These are phyloP conservation scores for Spialia ferax DNA, from an alignment of 2,888 invertebrate genomes.

Conservation along the genomic window DNA sequence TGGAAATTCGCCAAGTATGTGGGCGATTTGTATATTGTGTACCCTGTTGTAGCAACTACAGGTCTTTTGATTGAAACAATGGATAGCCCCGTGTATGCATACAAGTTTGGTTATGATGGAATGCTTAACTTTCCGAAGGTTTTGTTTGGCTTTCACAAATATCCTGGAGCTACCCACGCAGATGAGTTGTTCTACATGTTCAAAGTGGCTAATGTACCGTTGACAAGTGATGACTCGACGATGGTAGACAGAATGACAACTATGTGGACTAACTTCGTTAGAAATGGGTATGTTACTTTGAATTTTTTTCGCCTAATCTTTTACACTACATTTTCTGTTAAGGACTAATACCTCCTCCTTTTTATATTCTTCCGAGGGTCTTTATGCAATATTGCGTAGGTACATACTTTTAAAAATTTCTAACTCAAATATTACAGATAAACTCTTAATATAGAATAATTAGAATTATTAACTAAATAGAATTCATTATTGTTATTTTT, in stretches of 20 bases:
- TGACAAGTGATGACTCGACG: conserved; percentile 56
- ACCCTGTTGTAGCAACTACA: conserved; percentile 63
- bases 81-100: conserved; percentile 61
- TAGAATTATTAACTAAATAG: no score
- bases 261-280: conserved; percentile 79
- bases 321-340: background rate
- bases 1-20: conserved; percentile 67
- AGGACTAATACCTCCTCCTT: no score
- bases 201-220: conserved; percentile 57
- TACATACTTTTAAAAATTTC: no score
- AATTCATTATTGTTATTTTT: no score
- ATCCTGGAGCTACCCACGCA: conserved; percentile 76
- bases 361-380: no score
- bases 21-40: conserved; percentile 71
- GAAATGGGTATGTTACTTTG: conserved; percentile 63
- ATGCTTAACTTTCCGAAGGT: conserved; percentile 71
- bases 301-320: background rate
- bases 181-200: conserved; percentile 81
- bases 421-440: no score
- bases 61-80: conserved; percentile 60
- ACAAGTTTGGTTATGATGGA: conserved; percentile 70
- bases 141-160: conserved; percentile 56
- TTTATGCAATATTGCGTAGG: no score
- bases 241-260: conserved; percentile 65
- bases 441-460: no score